A percentile compares a stretch with the other conserved stretches of the same genome.
Evolutionary conservation across 2,797 vertebrate species (phyloP).

Genomic region (Danio kyathit): DNA sequence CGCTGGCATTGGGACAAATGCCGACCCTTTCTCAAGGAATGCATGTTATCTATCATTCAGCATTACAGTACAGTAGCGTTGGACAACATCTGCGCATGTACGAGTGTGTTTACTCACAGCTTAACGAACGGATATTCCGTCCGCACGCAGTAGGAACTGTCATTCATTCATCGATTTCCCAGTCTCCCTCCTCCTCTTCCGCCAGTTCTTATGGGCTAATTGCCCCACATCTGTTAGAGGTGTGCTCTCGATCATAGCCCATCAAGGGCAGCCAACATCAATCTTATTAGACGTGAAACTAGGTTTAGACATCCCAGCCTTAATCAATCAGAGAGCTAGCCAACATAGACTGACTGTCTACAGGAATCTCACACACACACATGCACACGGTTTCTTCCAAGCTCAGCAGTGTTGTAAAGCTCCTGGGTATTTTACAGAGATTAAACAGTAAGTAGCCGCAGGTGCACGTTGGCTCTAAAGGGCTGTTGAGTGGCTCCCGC

Average conservation of each 20-base stretch:
- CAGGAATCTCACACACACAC: conserved; percentile 23
- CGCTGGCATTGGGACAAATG: conserved; percentile 52
- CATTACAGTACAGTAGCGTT: conserved; percentile 42
- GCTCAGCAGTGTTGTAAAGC: conserved; percentile 54
- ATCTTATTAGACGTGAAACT: conserved; percentile 57
- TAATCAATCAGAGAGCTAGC: conserved; percentile 59
- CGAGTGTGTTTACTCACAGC: background rate
- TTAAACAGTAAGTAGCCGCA: conserved; percentile 56
- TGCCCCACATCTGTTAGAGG: conserved; percentile 55
- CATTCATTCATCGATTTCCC: conserved; percentile 38
- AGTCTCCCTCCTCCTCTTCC: conserved; percentile 12
- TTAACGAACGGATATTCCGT: background rate
- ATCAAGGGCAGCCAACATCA: conserved; percentile 57
- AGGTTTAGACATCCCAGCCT: conserved; percentile 57
- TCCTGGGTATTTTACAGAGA: conserved; percentile 61
- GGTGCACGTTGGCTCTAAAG: conserved; percentile 52
- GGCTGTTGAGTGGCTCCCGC: conserved; percentile 49
- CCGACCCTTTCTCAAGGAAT: conserved; percentile 48
- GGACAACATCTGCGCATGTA: background rate
- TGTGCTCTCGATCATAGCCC: conserved; percentile 50
- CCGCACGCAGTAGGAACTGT: background rate
- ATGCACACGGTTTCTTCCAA: conserved; percentile 46
- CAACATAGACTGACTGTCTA: conserved; percentile 50
- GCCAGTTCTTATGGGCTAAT: conserved; percentile 50
- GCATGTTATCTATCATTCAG: conserved; percentile 49